Percentiles rank a stretch among this genome's conserved stretches.
These are phyloP conservation scores for Amphipoea oculea DNA, from an alignment of 2,888 invertebrate genomes.

Conservation along the genomic window DNA sequence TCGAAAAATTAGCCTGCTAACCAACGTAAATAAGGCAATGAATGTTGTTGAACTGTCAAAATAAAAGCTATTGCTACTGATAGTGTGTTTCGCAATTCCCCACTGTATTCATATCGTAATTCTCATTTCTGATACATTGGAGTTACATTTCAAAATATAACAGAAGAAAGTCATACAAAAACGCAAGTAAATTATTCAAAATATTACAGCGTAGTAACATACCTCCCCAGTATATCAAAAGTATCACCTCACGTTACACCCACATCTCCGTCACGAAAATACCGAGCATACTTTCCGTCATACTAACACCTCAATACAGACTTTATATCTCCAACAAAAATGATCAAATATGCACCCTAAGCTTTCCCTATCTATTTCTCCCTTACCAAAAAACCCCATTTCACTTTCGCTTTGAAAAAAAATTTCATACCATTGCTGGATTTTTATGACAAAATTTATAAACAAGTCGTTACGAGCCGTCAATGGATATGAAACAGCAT, in stretches of 20 bases:
- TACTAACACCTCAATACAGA: constrained; percentile 66
- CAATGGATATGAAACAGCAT: constrained; percentile 62
- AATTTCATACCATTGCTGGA: constrained; percentile 24
- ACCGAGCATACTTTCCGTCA: constrained; percentile 51
- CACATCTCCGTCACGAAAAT: constrained; percentile 60
- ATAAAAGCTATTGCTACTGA: no score
- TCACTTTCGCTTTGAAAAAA: background rate
- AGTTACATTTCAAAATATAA: background rate
- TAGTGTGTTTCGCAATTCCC: no score
- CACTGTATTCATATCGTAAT: no score
- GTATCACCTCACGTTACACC: constrained; percentile 14
- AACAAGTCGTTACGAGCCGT: background rate
- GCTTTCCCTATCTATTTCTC: constrained; percentile 78
- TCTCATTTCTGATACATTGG: background rate
- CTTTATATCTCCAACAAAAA: constrained; percentile 70
- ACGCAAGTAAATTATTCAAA: constrained; percentile 24
- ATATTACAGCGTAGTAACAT: background rate
- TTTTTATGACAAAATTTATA: background rate
- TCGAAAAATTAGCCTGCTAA: no score
- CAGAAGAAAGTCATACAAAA: background rate
- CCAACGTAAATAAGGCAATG: no score
- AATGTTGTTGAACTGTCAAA: no score
- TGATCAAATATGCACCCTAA: constrained; percentile 89
- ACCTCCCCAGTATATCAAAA: constrained; percentile 11
- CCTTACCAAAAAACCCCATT: constrained; percentile 56